These are phyloP conservation scores for Rhingia campestris DNA, from an alignment of 2,888 invertebrate species.

Conservation along the genomic window DNA sequence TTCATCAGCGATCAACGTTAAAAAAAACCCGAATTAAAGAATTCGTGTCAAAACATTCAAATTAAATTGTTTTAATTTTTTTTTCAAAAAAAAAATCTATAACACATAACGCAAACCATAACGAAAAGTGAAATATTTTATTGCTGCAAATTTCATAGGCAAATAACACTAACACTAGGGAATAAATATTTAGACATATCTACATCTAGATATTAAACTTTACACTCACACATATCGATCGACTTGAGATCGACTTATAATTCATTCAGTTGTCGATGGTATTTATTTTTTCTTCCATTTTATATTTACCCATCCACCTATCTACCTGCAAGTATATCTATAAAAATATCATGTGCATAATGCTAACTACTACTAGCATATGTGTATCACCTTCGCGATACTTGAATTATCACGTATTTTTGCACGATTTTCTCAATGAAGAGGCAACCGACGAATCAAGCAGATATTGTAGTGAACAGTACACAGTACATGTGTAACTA, in stretches of 20 bases:
- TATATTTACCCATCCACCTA: not conserved
- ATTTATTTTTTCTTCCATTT: not conserved
- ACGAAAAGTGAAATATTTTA: slow-evolving; percentile 49
- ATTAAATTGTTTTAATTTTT: too few species aligned
- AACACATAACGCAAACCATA: slow-evolving; percentile 7
- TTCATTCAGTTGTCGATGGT: slow-evolving; percentile 62
- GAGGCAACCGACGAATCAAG: slow-evolving; percentile 45
- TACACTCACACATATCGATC: slow-evolving; percentile 17
- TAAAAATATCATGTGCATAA: not conserved
- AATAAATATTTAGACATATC: not conserved
- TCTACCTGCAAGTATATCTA: not conserved
- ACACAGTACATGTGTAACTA: too few species aligned
- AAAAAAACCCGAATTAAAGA: too few species aligned
- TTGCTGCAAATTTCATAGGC: slow-evolving; percentile 50
- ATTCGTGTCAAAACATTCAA: too few species aligned
- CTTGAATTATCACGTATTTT: slow-evolving; percentile 69
- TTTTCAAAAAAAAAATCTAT: too few species aligned
- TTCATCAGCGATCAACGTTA: too few species aligned
- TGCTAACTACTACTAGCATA: slow-evolving; percentile 10
- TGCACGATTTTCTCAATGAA: slow-evolving; percentile 73
- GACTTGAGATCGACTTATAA: slow-evolving; percentile 44
- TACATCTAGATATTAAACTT: slow-evolving; percentile 2
- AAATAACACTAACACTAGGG: slow-evolving; percentile 35
- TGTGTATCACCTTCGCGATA: slow-evolving; percentile 67
- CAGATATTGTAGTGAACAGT: not conserved